Percentiles rank a stretch among this genome's conserved stretches.
These are phyloP conservation scores for Drosophila melanica DNA, from an alignment of 1,140 invertebrate species.

Conservation along the genomic window DNA sequence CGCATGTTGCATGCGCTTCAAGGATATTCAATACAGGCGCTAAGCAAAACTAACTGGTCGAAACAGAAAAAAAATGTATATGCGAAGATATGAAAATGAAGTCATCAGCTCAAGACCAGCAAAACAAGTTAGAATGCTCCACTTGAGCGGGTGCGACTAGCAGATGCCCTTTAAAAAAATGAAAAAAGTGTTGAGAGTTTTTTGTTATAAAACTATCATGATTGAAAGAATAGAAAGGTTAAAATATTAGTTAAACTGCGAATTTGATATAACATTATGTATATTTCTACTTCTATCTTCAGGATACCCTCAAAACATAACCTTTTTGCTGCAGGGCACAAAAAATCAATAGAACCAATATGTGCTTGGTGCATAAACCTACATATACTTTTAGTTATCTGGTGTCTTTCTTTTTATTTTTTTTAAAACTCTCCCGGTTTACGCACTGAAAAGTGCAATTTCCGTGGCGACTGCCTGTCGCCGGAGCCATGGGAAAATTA, in stretches of 20 bases:
- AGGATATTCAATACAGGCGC: slow-evolving; percentile 45
- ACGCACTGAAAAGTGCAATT: slow-evolving; percentile 61
- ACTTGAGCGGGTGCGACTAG: neutral
- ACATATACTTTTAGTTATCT: slow-evolving; percentile 2
- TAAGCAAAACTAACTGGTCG: slow-evolving; percentile 17
- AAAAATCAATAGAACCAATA: slow-evolving; percentile 67
- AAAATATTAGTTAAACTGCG: no score
- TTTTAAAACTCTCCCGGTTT: slow-evolving; percentile 32
- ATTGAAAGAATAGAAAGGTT: no score
- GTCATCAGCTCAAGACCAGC: slow-evolving; percentile 51
- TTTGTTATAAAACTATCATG: no score
- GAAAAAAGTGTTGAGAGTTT: no score
- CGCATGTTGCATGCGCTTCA: slow-evolving; percentile 61
- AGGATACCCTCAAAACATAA: neutral
- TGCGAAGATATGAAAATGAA: slow-evolving; percentile 53
- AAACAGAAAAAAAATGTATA: slow-evolving; percentile 14
- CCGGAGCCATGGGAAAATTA: slow-evolving; percentile 54
- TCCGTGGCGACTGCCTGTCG: slow-evolving; percentile 61
- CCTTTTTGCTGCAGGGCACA: slow-evolving; percentile 1
- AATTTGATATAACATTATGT: no score
- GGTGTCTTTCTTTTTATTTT: slow-evolving; percentile 46
- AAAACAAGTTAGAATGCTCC: neutral
- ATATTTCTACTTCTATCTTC: no score
- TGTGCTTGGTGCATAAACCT: slow-evolving; percentile 11
- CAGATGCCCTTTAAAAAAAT: slow-evolving; percentile 8